Base-by-base conservation (phyloP, 37 sponge, comb jelly and placozoan genomes). In the Geodia barretti region DNA sequence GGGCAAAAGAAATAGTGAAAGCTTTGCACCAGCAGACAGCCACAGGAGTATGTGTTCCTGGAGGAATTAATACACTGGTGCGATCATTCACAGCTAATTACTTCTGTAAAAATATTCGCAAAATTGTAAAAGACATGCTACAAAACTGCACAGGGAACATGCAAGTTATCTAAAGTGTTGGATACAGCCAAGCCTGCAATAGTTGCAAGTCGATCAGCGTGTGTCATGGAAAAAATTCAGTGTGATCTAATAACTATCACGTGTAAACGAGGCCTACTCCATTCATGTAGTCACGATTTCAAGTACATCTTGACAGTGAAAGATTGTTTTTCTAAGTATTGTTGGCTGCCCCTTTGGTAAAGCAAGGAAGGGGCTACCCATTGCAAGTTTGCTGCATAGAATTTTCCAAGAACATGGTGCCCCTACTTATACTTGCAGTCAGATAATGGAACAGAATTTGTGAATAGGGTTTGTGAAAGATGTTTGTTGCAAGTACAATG, bases 301-400 rank as follows among this genome's bases (percentile, higher is more conserved):
- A 35, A 39, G 42, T 39, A 39, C 41, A 73, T 73, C 24, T 30
- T 73, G 21, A n/a, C 41, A 9, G 41, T 39, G n/a, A 71, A 36
- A 73, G 41, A 39, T 25, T 73, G 47, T 28, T 73, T 73, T 39
- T 39, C 39, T 25, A 73, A 73, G 41, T 73, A 41, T 39, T 73
- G 74, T 39, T 73, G 74, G 74, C 28, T 73, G 41, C 20, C 39
- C 24, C 77, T 62, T 23, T 37, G 59, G 62, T 31, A 76, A 34
- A 39, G 36, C 30, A 62, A 76, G 62, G 29, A 76, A 37, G 62
- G 62, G 33, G 39, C 23, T n/a, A 28, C 37, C 33, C 26, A 72
- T 72, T 38, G 71, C 71, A 32, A 3, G 7, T 25, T 34, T 66
- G 17, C 33, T 66, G 33, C 30, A 66, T 29, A 32, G 30, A 34